phyloP scores from a whole-genome alignment of 2,113 vertebrate genomes.

The Nymphicus hollandicus region DNA sequence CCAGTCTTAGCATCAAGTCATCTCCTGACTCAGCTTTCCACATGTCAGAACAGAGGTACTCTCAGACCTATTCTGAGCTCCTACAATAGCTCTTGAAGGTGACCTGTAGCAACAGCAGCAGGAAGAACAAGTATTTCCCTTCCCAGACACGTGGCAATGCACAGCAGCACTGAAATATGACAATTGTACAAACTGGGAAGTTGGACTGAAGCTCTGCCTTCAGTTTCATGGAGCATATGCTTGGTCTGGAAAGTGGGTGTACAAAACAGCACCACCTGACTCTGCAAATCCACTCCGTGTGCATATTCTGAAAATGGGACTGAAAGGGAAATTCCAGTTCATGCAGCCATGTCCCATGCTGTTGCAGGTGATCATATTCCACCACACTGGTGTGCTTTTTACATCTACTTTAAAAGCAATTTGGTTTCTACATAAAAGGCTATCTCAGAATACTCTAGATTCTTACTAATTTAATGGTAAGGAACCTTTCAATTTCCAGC shows the following conservation, averaged over 20 bases:
- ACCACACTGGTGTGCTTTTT: background rate
- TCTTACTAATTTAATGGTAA: background rate
- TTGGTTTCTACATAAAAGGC: background rate
- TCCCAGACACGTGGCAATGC: background rate
- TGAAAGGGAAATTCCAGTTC: background rate
- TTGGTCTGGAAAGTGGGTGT: background rate
- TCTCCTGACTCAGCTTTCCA: background rate
- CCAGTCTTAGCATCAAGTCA: background rate
- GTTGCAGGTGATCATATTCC: background rate
- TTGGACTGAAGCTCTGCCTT: background rate
- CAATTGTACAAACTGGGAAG: background rate
- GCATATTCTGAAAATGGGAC: background rate
- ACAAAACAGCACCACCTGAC: background rate
- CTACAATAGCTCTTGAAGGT: background rate
- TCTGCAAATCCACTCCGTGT: background rate
- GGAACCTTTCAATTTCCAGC: slow-evolving; percentile 13
- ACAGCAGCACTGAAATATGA: background rate
- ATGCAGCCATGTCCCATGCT: background rate
- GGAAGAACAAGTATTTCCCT: background rate
- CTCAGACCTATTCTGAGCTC: background rate
- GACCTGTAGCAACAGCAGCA: background rate
- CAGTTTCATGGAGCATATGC: background rate
- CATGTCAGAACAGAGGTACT: background rate
- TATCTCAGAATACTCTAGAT: background rate
- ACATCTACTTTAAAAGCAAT: background rate